Base-by-base conservation (phyloP, 2,888 invertebrate genomes). In the Drosophila leonis region DNA sequence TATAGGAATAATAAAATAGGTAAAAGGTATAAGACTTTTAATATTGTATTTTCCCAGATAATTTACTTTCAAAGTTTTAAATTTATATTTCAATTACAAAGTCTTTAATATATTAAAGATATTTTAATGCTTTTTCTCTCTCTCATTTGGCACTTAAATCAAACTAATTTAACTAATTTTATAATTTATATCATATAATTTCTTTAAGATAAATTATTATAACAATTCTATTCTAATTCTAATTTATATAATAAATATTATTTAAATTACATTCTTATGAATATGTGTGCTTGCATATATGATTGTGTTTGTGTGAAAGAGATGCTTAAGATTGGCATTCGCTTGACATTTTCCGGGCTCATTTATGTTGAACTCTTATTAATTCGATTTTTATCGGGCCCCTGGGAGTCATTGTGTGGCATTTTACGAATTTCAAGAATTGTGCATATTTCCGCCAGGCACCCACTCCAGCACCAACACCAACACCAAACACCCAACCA, bases 341-440 rank as follows among this genome's bases (percentile, higher is more conserved):
- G 73, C 48, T 68, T 85, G 86, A 85, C 88, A 83, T 88, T 90
- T 87, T 74, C 68, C 70, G 55, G 72, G 70, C 83, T 85, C 91
- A 89, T 90, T 91, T 89, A 88, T 88, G 87, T 75, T 91, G 85
- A 90, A 91, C 91, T 91, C 90, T 91, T 92, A 92, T 92, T 92
- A 92, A 92, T 92, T 91, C 90, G 92, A 89, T 90, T 91, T 92
- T 92, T 92, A 92, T 92, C 88, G 92, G 86, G 82, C 92, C 92
- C 92, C 80, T 75, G 93, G 91, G 92, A 90, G 88, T 84, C 90
- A 90, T 92, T 91, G 89, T 84, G 88, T 75, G 90, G 90, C 88
- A 90, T 91, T 90, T 83, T 78, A 77, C 79, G 83, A 83, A 83
- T 80, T 81, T 82, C 78, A 65, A 78, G 83, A 78, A 82, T 74